Evolutionary conservation across 2,113 vertebrate genomes (phyloP).

Genomic region (Ursus arctos): DNA sequence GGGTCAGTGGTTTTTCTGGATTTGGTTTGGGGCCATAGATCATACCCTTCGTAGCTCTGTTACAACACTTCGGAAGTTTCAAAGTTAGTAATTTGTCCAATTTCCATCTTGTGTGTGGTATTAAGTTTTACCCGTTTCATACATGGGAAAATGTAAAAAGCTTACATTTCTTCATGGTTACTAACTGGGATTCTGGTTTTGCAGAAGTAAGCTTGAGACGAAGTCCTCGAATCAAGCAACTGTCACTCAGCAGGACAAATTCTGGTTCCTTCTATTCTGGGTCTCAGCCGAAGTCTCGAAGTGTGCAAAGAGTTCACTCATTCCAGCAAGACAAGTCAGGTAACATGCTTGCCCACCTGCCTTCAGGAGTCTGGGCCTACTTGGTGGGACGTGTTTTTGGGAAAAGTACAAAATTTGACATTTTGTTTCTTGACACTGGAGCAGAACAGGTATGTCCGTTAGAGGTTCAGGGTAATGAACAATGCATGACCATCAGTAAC

Average conservation of each 20-base stretch:
- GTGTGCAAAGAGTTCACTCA: slow-evolving; percentile 86
- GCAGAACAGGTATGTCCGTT: background rate
- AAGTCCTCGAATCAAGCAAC: slow-evolving; percentile 94
- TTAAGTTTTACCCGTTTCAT: background rate
- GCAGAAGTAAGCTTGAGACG: slow-evolving; percentile 90
- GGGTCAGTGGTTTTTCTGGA: background rate
- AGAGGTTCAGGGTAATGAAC: background rate
- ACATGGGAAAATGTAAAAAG: background rate
- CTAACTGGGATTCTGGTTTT: slow-evolving; percentile 52
- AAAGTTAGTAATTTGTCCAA: background rate
- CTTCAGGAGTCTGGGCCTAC: background rate
- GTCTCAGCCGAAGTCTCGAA: slow-evolving; percentile 89
- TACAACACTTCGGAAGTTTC: background rate
- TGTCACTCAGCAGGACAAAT: slow-evolving; percentile 87
- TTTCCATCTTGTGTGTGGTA: background rate
- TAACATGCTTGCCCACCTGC: background rate
- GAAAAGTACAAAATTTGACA: background rate
- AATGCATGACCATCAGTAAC: accelerated
- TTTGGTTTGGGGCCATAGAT: background rate
- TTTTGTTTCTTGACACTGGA: background rate
- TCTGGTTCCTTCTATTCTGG: slow-evolving; percentile 91
- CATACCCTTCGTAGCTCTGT: background rate
- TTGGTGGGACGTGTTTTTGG: background rate
- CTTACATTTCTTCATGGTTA: background rate
- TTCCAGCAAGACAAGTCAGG: slow-evolving; percentile 74